phyloP scores from a whole-genome alignment of 2,797 vertebrate species.

The Rhinoraja longicauda region DNA sequence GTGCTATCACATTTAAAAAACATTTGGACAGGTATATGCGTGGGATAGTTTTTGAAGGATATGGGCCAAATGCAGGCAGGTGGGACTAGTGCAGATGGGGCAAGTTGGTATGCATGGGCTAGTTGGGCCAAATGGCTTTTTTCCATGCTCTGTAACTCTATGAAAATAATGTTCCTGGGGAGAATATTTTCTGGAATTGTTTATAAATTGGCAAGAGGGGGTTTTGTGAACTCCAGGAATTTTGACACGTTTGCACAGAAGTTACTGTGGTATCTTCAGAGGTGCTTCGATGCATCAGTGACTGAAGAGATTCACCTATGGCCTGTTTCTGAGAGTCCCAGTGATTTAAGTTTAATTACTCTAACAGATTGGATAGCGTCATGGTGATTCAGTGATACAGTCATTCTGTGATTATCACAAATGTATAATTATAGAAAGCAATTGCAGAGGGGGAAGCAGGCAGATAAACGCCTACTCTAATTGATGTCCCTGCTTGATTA shows the following conservation, averaged over 20 bases:
- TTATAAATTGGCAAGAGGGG: no score
- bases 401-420: background rate
- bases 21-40: no score
- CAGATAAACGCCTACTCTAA: background rate
- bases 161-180: background rate
- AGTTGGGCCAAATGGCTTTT: no score
- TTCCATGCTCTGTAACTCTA: no score
- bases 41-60: no score
- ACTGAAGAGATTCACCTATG: background rate
- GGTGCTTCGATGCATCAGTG: background rate
- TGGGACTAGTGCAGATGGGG: no score
- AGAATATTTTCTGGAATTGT: background rate
- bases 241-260: background rate
- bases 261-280: background rate
- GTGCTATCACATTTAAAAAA: no score
- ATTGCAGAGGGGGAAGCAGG: background rate
- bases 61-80: no score
- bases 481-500: background rate
- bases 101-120: no score
- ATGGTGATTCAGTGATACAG: background rate
- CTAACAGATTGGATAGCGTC: background rate
- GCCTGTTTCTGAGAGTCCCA: background rate
- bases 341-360: background rate
- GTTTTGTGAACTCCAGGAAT: background rate
- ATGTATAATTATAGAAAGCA: background rate